These are phyloP conservation scores for Chromis chromis DNA, from an alignment of 2,797 vertebrate species.

Conservation along the genomic window DNA sequence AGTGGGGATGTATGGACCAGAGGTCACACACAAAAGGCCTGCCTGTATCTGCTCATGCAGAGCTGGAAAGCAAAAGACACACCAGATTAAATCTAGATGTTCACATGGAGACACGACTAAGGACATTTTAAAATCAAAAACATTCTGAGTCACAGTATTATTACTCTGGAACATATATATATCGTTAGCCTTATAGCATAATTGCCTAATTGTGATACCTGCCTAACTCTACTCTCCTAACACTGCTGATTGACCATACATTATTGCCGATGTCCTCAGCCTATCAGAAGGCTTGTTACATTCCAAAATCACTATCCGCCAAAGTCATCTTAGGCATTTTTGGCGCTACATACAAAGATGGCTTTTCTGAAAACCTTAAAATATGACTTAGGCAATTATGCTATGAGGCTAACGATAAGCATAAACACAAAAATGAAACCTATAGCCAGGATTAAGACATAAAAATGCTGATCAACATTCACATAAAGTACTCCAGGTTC, in stretches of 20 bases:
- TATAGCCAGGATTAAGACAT: neutral
- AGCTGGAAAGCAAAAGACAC: constrained; percentile 57
- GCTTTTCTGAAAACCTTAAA: too few species aligned
- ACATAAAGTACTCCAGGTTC: neutral
- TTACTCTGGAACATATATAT: neutral
- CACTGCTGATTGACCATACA: too few species aligned
- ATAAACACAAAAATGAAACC: neutral
- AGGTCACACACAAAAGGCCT: constrained; percentile 78
- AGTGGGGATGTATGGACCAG: constrained; percentile 80
- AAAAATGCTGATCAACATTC: neutral
- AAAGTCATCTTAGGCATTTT: too few species aligned
- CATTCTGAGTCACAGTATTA: constrained; percentile 2
- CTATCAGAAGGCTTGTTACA: too few species aligned
- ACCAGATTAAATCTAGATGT: constrained; percentile 58
- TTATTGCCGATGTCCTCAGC: too few species aligned
- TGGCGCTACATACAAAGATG: too few species aligned
- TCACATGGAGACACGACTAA: constrained; percentile 38
- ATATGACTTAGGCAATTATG: too few species aligned
- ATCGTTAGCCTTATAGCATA: too few species aligned
- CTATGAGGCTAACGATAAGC: too few species aligned
- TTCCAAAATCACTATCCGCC: too few species aligned
- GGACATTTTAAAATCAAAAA: constrained; percentile 12
- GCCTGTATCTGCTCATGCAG: constrained; percentile 67
- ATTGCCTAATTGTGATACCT: too few species aligned
- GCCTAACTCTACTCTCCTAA: too few species aligned